Conservation (phyloP, 2,888 invertebrate genomes). For the Apodemia hepburni region DNA sequence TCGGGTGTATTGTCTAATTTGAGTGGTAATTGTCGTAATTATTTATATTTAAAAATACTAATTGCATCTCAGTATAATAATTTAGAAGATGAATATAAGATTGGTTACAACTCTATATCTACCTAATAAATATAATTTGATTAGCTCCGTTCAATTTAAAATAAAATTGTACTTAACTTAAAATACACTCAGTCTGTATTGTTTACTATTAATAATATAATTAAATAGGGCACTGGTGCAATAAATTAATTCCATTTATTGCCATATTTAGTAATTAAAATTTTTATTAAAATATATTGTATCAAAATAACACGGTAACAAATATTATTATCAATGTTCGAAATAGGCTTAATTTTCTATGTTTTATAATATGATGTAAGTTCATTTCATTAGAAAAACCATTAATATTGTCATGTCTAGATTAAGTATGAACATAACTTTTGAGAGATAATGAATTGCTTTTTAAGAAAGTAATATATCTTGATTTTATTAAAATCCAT, state of each 20-base stretch:
- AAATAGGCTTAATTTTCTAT: too few relatives aligned
- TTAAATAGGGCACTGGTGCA: not conserved
- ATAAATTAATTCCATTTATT: slow-evolving; percentile 6
- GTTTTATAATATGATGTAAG: too few relatives aligned
- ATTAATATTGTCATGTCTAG: not conserved
- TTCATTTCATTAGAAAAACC: too few relatives aligned
- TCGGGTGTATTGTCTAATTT: not conserved
- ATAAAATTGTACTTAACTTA: not conserved
- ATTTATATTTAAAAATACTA: not conserved
- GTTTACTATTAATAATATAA: not conserved
- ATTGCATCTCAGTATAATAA: not conserved
- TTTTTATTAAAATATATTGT: not conserved
- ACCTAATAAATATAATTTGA: not conserved
- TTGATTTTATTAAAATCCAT: not conserved
- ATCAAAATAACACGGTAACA: not conserved
- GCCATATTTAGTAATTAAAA: slow-evolving; percentile 6
- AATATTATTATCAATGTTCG: not conserved
- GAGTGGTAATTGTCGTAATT: not conserved
- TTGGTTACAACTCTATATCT: too few relatives aligned
- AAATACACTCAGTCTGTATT: not conserved
- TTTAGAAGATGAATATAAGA: not conserved
- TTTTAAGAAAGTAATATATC: not conserved
- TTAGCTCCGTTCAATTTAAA: not conserved
- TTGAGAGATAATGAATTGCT: not conserved
- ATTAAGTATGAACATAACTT: not conserved